A percentile compares a stretch with the other conserved stretches of the same genome.
Evolutionary conservation across 2,797 vertebrate species (phyloP).

Genomic region (Erpetoichthys calabaricus): DNA sequence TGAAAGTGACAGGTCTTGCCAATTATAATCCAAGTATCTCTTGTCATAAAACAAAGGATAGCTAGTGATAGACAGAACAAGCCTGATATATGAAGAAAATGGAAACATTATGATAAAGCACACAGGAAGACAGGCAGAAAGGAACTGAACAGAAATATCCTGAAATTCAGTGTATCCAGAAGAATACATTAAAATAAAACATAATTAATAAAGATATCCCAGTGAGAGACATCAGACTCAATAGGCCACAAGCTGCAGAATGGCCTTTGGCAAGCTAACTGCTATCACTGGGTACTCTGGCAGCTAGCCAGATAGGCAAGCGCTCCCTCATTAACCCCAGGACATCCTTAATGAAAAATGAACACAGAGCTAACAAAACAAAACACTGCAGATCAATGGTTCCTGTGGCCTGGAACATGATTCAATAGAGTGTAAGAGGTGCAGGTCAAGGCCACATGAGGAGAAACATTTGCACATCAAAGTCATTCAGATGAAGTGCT

Average conservation of each 20-base stretch:
- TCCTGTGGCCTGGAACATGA: not conserved
- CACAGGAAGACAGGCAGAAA: no score
- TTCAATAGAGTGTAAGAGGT: not conserved
- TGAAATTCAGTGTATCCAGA: no score
- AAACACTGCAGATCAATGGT: not conserved
- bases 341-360: constrained; percentile 6
- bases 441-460: no score
- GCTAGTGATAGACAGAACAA: no score
- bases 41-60: no score
- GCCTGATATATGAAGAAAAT: no score
- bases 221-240: not conserved
- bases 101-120: no score
- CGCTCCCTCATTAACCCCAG: constrained; percentile 10
- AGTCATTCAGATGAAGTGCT: not conserved
- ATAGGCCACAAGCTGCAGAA: not conserved
- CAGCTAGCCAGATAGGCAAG: constrained; percentile 7
- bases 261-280: constrained; percentile 7
- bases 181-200: no score
- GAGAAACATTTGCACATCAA: not conserved
- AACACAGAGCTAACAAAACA: not conserved
- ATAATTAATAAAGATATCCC: no score
- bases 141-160: no score
- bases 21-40: no score
- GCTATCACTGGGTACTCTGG: constrained; percentile 3
- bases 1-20: no score